phyloP scores from a whole-genome alignment of 2,888 invertebrate species.

The Andricus curvator region DNA sequence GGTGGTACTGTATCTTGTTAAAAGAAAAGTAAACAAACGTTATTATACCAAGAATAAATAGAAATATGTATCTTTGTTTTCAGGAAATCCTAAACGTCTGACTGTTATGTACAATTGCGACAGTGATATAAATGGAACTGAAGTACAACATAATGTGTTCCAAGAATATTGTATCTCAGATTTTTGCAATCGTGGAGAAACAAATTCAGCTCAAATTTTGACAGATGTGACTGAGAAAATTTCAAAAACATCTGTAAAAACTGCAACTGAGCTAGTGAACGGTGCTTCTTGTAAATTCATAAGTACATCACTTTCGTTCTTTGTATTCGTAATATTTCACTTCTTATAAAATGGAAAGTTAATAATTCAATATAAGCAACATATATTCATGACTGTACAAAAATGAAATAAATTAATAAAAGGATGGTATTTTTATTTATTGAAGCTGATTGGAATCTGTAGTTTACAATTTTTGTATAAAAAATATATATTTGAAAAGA shows the following conservation, averaged over 20 bases:
- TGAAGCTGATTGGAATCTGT: background rate
- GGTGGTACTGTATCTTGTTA: background rate
- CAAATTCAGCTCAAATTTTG: background rate
- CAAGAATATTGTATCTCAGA: background rate
- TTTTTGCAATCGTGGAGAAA: background rate
- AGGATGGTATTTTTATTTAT: background rate
- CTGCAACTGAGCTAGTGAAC: too few relatives aligned
- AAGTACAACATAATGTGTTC: background rate
- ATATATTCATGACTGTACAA: background rate
- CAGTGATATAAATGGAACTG: background rate
- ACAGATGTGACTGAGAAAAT: background rate
- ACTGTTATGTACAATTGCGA: background rate
- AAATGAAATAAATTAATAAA: background rate
- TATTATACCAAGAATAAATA: background rate
- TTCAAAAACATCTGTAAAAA: background rate
- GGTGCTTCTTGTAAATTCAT: background rate
- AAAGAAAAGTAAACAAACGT: background rate
- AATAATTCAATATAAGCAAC: background rate
- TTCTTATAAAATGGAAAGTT: background rate
- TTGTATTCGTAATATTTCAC: background rate
- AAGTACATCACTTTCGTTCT: background rate
- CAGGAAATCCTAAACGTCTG: background rate
- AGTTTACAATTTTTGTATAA: background rate
- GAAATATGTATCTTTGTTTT: background rate
- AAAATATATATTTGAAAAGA: background rate